phyloP scores from a whole-genome alignment of 2,113 vertebrate genomes.

The Malurus elegans region DNA sequence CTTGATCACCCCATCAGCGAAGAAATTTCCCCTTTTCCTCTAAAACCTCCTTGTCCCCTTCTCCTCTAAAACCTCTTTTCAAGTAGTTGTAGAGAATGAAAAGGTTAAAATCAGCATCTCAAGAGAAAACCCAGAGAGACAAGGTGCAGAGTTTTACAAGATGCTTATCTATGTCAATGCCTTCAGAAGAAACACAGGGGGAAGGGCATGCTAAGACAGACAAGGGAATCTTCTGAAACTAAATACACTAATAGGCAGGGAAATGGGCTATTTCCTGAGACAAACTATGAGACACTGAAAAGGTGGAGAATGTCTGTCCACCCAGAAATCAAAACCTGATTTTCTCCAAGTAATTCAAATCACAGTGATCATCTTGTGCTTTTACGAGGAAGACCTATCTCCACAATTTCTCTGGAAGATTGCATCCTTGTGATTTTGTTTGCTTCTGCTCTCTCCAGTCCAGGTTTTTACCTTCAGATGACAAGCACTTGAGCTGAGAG shows the following conservation, averaged over 20 bases:
- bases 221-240: background rate
- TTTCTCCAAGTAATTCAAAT: background rate
- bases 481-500: background rate
- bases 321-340: background rate
- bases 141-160: background rate
- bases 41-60: too few relatives aligned
- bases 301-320: background rate
- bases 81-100: background rate
- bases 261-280: background rate
- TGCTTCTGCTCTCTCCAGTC: background rate
- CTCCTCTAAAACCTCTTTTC: background rate
- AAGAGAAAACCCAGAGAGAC: background rate
- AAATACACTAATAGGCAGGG: background rate
- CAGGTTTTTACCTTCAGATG: background rate
- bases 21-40: background rate
- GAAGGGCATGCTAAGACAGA: fast-evolving
- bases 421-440: background rate
- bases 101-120: constrained; percentile 37
- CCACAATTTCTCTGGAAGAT: background rate
- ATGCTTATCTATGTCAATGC: background rate
- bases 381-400: background rate
- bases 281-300: background rate
- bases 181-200: background rate
- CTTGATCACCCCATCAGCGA: background rate
- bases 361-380: background rate